phyloP scores from a whole-genome alignment of 2,888 invertebrate genomes.

The Dynastes maya region DNA sequence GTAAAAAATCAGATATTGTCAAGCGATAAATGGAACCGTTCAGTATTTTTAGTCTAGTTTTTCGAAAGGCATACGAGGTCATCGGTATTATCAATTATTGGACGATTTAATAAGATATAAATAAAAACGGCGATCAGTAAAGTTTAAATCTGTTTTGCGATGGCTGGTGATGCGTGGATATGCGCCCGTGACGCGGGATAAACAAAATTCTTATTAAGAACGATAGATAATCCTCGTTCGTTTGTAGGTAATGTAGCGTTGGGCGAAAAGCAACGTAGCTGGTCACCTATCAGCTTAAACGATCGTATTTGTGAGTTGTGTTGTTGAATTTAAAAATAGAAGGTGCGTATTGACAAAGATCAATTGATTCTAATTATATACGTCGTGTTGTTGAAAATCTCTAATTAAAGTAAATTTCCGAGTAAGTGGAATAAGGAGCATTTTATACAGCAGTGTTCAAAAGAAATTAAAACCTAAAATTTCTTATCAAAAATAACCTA shows the following conservation, averaged over 20 bases:
- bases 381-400: neutral
- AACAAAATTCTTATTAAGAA: slow-evolving; percentile 31
- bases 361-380: slow-evolving; percentile 12
- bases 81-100: slow-evolving; percentile 41
- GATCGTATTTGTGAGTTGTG: slow-evolving; percentile 10
- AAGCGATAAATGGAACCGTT: slow-evolving; percentile 24
- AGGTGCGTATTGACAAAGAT: neutral
- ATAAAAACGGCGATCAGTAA: slow-evolving; percentile 36
- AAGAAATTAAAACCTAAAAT: too few species aligned
- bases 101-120: slow-evolving; percentile 41
- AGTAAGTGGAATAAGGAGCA: neutral
- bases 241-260: neutral
- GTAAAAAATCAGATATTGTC: slow-evolving; percentile 43
- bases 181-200: slow-evolving; percentile 14
- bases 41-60: slow-evolving; percentile 31
- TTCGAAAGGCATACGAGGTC: slow-evolving; percentile 32
- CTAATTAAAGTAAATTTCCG: slow-evolving; percentile 12
- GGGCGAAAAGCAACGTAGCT: slow-evolving; percentile 2
- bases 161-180: slow-evolving; percentile 19
- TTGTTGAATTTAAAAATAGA: slow-evolving; percentile 18
- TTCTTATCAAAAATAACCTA: neutral
- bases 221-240: slow-evolving; percentile 36
- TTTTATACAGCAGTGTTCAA: too few species aligned
- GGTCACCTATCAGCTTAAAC: slow-evolving; percentile 12
- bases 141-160: slow-evolving; percentile 41